Base-by-base conservation (phyloP, 2,888 invertebrate genomes). In the Hypsopygia costalis region DNA sequence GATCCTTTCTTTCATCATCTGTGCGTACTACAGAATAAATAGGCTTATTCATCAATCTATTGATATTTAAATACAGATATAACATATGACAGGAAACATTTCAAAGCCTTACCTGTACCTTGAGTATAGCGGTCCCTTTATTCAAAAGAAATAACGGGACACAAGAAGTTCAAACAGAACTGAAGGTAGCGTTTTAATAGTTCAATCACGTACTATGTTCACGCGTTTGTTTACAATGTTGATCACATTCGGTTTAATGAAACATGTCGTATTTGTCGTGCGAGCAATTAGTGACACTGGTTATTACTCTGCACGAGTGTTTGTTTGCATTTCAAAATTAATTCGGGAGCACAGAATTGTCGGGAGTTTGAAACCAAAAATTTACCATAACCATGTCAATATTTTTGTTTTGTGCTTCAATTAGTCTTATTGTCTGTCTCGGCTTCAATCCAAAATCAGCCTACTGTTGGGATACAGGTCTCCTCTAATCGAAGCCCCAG, bases 141-240 rank as follows among this genome's bases (percentile, higher is more conserved):
- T 33, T 39, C 33, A 33, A 39, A 39, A 39, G 39, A 28, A 39
- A 9, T 39, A 39, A 33, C 39, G 33, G 39, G 9, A 27, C 33
- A 11, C 7, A 31, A 21, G 9, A 20, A 33, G 25, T 27, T 33
- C 28, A 25, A 33, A 32, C 8, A 25, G 33, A 20, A 32, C 38
- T 25, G 10, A 11, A 25, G 11, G 11, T 22, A 12, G 5, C 1
- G 44, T 51, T 65, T 81, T 77, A 74, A 78, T 65, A 81, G 69
- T 64, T 41, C 50, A 68, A 76, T 82, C 82, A 82, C 83, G 81
- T 64, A 54, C 47, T 49, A 49, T 58, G 64, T 70, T 63, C 79
- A 71, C 77, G 70, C 66, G 67, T 69, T 64, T 66, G 69, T 70
- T 75, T 69, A 70, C 73, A 66, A 79, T 75, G 74, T 71, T 70